phyloP scores from a whole-genome alignment of 2,113 vertebrate species.

The Anolis sagrei region DNA sequence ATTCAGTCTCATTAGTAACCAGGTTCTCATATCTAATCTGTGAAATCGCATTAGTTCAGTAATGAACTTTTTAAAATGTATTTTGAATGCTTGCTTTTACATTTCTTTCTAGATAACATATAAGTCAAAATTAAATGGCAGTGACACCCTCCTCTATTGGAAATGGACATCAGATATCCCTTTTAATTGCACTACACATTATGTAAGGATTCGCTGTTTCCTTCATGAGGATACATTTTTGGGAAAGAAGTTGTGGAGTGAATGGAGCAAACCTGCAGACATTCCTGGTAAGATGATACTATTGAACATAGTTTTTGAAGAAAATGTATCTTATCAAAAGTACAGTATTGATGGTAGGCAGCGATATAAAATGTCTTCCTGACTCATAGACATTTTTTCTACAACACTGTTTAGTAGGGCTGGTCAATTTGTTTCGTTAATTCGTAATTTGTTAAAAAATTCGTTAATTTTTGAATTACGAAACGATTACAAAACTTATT shows the following conservation, averaged over 20 bases:
- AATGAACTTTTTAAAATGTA: neutral
- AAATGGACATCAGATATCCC: slow-evolving; percentile 79
- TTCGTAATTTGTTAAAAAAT: no score
- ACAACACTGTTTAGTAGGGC: neutral
- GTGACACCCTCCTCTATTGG: slow-evolving; percentile 68
- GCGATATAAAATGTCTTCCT: neutral
- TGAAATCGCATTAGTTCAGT: neutral
- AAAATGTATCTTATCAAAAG: neutral
- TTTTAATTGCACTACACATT: slow-evolving; percentile 75
- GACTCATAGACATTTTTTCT: neutral
- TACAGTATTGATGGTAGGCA: neutral
- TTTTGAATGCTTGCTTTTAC: neutral
- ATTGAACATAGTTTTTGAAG: neutral
- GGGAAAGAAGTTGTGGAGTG: slow-evolving; percentile 75
- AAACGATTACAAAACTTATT: no score
- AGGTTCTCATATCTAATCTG: neutral
- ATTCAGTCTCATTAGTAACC: neutral
- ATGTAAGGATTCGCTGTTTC: slow-evolving; percentile 69
- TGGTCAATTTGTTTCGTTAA: no score
- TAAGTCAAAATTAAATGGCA: slow-evolving; percentile 63
- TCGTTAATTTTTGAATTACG: no score
- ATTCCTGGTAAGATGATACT: slow-evolving; percentile 68
- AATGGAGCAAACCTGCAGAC: slow-evolving; percentile 71
- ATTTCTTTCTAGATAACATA: slow-evolving; percentile 62
- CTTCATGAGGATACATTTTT: slow-evolving; percentile 64